Base-by-base conservation (phyloP, 2,797 vertebrate species). In the Meda fulgida region DNA sequence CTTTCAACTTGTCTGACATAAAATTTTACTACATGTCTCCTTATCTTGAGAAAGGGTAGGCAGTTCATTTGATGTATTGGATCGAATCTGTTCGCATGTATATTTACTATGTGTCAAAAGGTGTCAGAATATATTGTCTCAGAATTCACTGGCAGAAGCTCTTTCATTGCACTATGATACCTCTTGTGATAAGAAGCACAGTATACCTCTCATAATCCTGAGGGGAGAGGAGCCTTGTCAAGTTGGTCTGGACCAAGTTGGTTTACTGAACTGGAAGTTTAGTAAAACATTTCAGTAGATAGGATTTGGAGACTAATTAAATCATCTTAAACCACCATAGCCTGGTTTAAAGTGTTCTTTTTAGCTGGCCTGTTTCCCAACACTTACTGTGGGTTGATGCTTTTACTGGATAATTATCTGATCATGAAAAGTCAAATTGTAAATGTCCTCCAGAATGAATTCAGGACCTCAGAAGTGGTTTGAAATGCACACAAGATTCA, bases 71-170 rank as follows among this genome's bases (percentile, higher is more conserved):
- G 63, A 69, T 70, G 46, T 80, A 69, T 7, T 38, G 23, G 23
- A 53, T n/a, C n/a, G 48, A 36, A 70, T 70, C 65, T n/a, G 13
- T 51, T 66, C 7, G 1, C 29, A 66, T 51, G 19, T 67, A 36
- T 66, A 67, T 80, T 80, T 66, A 48, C 78, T 51, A 29, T 1
- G 11, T 66, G 78, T 66, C 40, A 66, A 46, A 79, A 48, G 26
- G 21, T 53, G 43, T 80, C 43, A 23, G 29, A 80, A 80, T 69
- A 34, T 67, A 69, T 80, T 67, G 78, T 80, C 11, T 67, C 21
- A n/a, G 19, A 80, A 67, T 80, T 51, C 46, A 80, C 58, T 48
- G 26, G 18, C n/a, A 65, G 43, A 65, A 46, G 58, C n/a, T 43
- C 10, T 63, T 78, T 78, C 14, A 40, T 26, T 65, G 18, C n/a